Percentiles rank a stretch among this genome's conserved stretches.
Conservation (phyloP, 1,140 invertebrate species). For the Lanistes nyassanus region DNA sequence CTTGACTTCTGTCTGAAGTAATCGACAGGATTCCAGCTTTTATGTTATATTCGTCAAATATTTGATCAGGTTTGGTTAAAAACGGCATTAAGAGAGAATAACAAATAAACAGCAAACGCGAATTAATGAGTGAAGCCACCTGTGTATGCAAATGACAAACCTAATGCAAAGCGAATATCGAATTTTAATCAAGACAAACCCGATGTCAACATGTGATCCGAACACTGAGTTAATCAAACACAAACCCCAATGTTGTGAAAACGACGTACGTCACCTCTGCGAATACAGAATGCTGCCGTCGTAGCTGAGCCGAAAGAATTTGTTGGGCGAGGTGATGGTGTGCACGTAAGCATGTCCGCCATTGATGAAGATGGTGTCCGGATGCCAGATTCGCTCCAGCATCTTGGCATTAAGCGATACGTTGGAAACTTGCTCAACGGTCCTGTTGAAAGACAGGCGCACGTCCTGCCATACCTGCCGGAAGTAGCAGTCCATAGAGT, state of each 20-base stretch:
- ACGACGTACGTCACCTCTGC: slow-evolving; percentile 47
- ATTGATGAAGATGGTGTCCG: slow-evolving; percentile 66
- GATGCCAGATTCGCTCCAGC: slow-evolving; percentile 58
- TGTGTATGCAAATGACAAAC: too few species aligned
- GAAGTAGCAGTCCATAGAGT: slow-evolving; percentile 64
- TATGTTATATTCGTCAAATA: too few species aligned
- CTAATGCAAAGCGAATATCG: too few species aligned
- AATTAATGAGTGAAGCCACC: not conserved
- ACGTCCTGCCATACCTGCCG: slow-evolving; percentile 59
- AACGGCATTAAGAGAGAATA: too few species aligned
- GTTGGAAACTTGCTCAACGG: slow-evolving; percentile 33
- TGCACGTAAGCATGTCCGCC: slow-evolving; percentile 68
- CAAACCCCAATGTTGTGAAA: not conserved
- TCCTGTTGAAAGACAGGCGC: slow-evolving; percentile 53
- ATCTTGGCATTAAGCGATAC: slow-evolving; percentile 52
- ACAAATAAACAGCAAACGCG: too few species aligned
- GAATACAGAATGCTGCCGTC: slow-evolving; percentile 60
- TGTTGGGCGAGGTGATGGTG: slow-evolving; percentile 64
- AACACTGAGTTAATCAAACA: too few species aligned
- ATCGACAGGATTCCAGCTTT: too few species aligned
- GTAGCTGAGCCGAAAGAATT: slow-evolving; percentile 60
- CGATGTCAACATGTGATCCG: too few species aligned
- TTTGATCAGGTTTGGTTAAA: too few species aligned
- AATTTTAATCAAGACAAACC: too few species aligned
- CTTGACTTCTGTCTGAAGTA: too few species aligned